A percentile compares a stretch with the other conserved stretches of the same genome.
phyloP scores from a whole-genome alignment of 2,888 invertebrate species.

The Peribatodes rhomboidaria region DNA sequence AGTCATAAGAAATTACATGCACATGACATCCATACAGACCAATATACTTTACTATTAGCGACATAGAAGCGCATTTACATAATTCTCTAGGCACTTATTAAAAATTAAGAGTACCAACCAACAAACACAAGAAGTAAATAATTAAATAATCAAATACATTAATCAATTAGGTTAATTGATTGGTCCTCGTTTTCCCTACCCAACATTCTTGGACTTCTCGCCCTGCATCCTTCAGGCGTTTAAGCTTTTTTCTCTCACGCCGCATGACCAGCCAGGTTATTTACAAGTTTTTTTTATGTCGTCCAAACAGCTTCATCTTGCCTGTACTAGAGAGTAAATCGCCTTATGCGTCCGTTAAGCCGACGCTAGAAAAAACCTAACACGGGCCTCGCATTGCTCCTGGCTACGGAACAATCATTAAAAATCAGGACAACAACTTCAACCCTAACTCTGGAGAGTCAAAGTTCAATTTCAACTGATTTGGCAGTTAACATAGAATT shows the following conservation, averaged over 20 bases:
- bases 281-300: conserved; percentile 58
- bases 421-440: conserved; percentile 32
- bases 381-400: conserved; percentile 51
- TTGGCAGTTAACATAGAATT: conserved; percentile 24
- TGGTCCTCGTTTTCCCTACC: conserved; percentile 43
- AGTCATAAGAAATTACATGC: no score
- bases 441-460: conserved; percentile 37
- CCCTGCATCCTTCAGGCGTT: conserved; percentile 49
- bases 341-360: conserved; percentile 62
- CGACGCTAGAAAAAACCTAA: conserved; percentile 59
- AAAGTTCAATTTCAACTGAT: conserved; percentile 40
- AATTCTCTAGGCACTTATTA: not conserved
- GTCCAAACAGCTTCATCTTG: conserved; percentile 66
- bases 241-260: conserved; percentile 46
- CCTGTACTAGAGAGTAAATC: conserved; percentile 64
- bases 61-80: no score
- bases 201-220: conserved; percentile 47
- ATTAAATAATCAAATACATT: conserved; percentile 42
- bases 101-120: not conserved
- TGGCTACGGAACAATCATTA: conserved; percentile 50
- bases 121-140: conserved; percentile 19
- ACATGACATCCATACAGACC: no score
- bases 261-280: conserved; percentile 23
- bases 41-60: no score
- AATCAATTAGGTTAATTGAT: conserved; percentile 56